Evolutionary conservation across 2,797 vertebrate genomes (phyloP), one percentile per base, ranked within the genome.

Genomic region (Brotula barbata): DNA sequence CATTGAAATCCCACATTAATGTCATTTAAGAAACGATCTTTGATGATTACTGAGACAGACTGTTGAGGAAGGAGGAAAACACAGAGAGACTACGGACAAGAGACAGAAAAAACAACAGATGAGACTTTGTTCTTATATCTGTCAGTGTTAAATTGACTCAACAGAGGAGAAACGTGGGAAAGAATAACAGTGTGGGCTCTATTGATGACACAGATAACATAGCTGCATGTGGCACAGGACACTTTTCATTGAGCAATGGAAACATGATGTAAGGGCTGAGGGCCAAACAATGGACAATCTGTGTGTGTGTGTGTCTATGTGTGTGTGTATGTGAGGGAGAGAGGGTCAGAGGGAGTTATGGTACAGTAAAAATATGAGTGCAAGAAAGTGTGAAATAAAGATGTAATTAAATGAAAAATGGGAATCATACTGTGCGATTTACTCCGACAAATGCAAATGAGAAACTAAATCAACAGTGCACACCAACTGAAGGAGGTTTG

Each of bases 171-270:
- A 20, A 46, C 20, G 20, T 22, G 14, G 52, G 48, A 42, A 41
- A 67, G 43, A 60, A 31, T 45, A 50, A 34, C 6, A 17, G 51
- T 44, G 21, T 50, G 21, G 31, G 50, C 23, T 19, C 58, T 12
- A 20, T 17, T 39, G 28, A 44, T 37, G 33, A 44, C 44, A 50
- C 40, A 8, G 13, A 45, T 21, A 40, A 19, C 36, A 44, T 6
- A 11, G 47, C 51, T 39, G 58, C 64, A 78, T 51, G 54, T 40
- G 76, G 73, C 66, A 71, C 66, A 63, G 66, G 71, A 74, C 65
- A 55, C 67, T 53, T 70, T 68, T 75, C 59, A 75, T 15, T 75
- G 75, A 78, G 74, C 81, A 81, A 65, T 81, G 80, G 78, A 88
- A 84, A 82, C 70, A 82, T 76, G 73, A 77, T 61, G 72, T 81